These are phyloP conservation scores for Formicarius rufipectus DNA, from an alignment of 2,113 vertebrate genomes.

Conservation along the genomic window DNA sequence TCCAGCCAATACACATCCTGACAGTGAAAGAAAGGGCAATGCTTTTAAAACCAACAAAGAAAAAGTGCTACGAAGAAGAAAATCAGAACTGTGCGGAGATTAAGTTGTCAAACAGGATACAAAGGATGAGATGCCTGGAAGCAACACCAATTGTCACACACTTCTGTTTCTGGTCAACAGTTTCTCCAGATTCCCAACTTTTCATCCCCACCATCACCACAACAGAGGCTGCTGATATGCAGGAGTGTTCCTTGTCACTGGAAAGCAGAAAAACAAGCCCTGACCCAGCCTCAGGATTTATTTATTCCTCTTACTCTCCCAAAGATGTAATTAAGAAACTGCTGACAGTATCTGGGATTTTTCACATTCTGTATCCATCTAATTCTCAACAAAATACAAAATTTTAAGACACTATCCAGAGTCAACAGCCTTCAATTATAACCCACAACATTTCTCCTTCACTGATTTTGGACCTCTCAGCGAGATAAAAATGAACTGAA, in stretches of 20 bases:
- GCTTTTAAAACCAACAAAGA: background rate
- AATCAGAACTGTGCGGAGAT: background rate
- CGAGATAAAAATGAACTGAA: background rate
- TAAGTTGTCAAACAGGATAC: background rate
- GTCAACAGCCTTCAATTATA: background rate
- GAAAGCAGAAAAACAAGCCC: slow-evolving; percentile 1
- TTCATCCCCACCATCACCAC: background rate
- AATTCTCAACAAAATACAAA: background rate
- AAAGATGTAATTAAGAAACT: background rate
- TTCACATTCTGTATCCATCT: background rate
- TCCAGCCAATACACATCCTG: background rate
- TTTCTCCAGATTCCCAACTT: background rate
- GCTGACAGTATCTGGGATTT: background rate
- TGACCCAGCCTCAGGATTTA: background rate
- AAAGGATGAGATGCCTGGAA: background rate
- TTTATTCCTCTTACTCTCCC: background rate
- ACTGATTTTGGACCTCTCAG: background rate
- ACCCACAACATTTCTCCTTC: background rate
- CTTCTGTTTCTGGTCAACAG: background rate
- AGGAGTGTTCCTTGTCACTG: background rate
- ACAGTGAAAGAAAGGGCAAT: background rate
- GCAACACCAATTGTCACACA: background rate
- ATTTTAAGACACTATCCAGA: background rate
- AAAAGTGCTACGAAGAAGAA: background rate
- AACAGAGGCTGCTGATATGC: background rate